A percentile compares a stretch with the other conserved stretches of the same genome.
Conservation (phyloP, 2,888 invertebrate species). For the Microplitis deprimator region DNA sequence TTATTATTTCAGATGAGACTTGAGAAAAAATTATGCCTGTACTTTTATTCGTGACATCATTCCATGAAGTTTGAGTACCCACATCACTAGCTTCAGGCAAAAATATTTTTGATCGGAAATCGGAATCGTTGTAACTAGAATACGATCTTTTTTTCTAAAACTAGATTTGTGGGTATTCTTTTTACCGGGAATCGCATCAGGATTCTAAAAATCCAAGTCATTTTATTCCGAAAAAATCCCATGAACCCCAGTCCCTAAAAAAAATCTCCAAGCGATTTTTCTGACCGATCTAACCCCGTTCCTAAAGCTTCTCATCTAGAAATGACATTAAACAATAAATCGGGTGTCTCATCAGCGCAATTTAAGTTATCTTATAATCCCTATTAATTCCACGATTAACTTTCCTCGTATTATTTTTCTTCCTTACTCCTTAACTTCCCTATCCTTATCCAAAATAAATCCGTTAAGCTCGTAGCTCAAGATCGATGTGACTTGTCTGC, state of each 20-base stretch:
- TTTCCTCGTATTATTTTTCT: background rate
- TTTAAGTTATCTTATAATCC: background rate
- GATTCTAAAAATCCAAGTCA: too few species aligned
- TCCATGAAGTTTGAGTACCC: background rate
- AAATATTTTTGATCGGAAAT: too few species aligned
- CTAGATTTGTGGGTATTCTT: background rate
- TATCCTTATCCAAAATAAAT: constrained; percentile 50
- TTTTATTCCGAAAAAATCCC: too few species aligned
- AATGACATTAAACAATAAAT: background rate
- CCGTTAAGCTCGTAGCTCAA: constrained; percentile 50
- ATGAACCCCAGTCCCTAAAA: too few species aligned
- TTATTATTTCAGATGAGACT: too few species aligned
- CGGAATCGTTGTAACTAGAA: too few species aligned
- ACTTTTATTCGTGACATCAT: background rate
- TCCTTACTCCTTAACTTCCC: constrained; percentile 20
- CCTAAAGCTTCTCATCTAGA: background rate
- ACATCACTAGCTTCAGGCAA: background rate
- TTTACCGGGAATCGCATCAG: too few species aligned
- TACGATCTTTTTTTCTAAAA: too few species aligned
- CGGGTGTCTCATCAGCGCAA: background rate
- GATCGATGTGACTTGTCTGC: constrained; percentile 47
- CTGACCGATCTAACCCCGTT: too few species aligned
- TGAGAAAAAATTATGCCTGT: background rate
- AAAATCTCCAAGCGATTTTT: too few species aligned
- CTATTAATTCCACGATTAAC: background rate